Conservation (phyloP, 2,888 invertebrate genomes). For the Ophioninae sp. region DNA sequence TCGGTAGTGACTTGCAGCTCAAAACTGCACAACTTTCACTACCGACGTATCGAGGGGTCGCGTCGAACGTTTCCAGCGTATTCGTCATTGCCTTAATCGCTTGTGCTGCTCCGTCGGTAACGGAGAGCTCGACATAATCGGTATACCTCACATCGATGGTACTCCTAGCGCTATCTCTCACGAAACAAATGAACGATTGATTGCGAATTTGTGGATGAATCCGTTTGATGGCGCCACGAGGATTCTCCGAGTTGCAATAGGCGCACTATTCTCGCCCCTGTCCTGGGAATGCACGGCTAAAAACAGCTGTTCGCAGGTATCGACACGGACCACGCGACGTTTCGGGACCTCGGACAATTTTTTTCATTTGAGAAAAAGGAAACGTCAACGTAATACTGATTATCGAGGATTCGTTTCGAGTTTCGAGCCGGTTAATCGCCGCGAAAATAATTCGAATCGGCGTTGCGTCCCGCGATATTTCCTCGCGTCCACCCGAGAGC, state of each 20-base stretch:
- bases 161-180: not conserved
- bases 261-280: not conserved
- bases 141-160: too few species aligned
- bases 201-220: not conserved
- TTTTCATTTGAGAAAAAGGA: not conserved
- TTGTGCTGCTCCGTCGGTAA: too few species aligned
- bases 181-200: not conserved
- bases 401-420: too few species aligned
- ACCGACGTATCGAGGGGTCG: too few species aligned
- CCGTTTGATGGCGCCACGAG: constrained; percentile 38
- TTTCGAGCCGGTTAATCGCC: constrained; percentile 9
- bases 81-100: too few species aligned
- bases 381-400: not conserved
- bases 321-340: constrained; percentile 55
- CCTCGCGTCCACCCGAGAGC: not conserved
- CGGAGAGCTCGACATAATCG: too few species aligned
- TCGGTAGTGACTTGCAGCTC: too few species aligned
- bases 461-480: constrained; percentile 9
- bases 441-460: constrained; percentile 12
- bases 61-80: too few species aligned
- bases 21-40: too few species aligned
- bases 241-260: not conserved
- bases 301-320: constrained; percentile 56
- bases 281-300: constrained; percentile 34
- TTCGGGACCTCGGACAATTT: constrained; percentile 15